Evolutionary conservation across 1,140 invertebrate species (phyloP).

Genomic region (Armadillidium nasatum): DNA sequence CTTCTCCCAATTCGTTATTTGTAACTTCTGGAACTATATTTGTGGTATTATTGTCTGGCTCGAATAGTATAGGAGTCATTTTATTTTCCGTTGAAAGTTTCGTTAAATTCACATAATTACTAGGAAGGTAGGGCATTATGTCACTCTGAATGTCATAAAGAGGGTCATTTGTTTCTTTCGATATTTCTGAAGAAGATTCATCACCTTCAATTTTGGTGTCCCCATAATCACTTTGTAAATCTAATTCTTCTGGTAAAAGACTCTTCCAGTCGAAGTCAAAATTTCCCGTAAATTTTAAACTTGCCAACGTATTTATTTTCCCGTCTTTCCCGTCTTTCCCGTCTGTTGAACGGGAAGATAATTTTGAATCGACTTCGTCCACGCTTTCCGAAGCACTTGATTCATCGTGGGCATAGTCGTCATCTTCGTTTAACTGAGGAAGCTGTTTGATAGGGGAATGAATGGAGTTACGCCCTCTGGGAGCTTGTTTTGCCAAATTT

Average conservation of each 20-base stretch:
- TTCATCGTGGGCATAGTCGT: not conserved
- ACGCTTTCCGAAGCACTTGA: slow-evolving; percentile 32
- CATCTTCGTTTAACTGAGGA: slow-evolving; percentile 26
- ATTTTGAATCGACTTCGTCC: slow-evolving; percentile 17
- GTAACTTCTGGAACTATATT: too few species aligned
- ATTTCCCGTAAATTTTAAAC: slow-evolving; percentile 31
- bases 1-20: too few species aligned
- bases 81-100: slow-evolving; percentile 40
- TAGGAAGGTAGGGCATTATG: slow-evolving; percentile 45
- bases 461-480: slow-evolving; percentile 33
- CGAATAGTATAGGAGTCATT: not conserved
- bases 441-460: slow-evolving; percentile 30
- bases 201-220: slow-evolving; percentile 63
- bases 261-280: slow-evolving; percentile 43
- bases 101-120: slow-evolving; percentile 44
- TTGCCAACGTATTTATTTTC: slow-evolving; percentile 24
- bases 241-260: slow-evolving; percentile 42
- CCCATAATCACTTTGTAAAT: slow-evolving; percentile 31
- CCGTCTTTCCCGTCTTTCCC: too few species aligned
- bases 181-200: slow-evolving; percentile 53
- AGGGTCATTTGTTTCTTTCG: slow-evolving; percentile 39
- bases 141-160: slow-evolving; percentile 45
- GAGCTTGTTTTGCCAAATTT: slow-evolving; percentile 42
- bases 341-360: not conserved
- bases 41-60: too few species aligned